A percentile compares a stretch with the other conserved stretches of the same genome.
Conservation (phyloP, 2,797 vertebrate species). For the Neosilurus mollespiculum region DNA sequence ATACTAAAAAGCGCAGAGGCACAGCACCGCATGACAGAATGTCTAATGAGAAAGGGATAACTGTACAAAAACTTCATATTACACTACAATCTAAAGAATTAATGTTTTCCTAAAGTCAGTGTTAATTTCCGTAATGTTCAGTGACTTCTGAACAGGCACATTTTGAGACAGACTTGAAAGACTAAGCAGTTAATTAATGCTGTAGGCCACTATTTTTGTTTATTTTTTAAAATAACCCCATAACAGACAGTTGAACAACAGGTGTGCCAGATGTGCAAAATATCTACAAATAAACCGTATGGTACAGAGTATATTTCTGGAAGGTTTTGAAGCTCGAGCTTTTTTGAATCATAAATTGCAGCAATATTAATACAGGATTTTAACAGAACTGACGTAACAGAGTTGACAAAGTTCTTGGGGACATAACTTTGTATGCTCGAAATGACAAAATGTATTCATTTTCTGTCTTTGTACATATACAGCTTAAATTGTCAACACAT, state of each 20-base stretch:
- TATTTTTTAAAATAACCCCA: background rate
- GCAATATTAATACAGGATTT: no score
- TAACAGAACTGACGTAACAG: no score
- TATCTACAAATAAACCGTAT: no score
- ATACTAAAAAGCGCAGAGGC: conserved; percentile 18
- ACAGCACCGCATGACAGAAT: conserved; percentile 28
- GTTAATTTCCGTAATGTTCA: background rate
- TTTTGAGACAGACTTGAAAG: background rate
- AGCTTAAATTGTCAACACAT: no score
- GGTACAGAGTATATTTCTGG: no score
- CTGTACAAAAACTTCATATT: background rate
- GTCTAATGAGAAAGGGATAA: conserved; percentile 13
- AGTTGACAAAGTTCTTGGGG: no score
- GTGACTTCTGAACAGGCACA: background rate
- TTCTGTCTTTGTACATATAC: no score
- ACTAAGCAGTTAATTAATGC: background rate
- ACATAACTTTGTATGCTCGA: no score
- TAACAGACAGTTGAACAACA: background rate
- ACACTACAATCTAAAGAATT: background rate
- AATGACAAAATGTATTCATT: no score
- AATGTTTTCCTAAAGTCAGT: background rate
- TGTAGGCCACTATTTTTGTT: background rate
- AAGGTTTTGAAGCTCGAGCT: no score
- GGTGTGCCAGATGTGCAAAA: background rate
- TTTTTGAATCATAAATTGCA: no score